Base-by-base conservation (phyloP, 2,888 invertebrate species). In the Thymelicus acteon region DNA sequence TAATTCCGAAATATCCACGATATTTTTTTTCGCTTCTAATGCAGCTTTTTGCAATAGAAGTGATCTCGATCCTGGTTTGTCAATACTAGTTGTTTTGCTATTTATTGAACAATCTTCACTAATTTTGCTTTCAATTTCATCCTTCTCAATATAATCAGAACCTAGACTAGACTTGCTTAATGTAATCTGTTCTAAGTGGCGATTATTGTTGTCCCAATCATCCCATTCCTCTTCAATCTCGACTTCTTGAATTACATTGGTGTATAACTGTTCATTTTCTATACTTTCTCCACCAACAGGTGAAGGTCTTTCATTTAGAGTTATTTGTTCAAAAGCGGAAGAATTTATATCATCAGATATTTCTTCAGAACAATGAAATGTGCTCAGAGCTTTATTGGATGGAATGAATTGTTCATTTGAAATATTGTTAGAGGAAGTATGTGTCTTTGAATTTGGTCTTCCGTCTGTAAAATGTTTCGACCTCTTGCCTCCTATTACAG, bases 401-500 rank as follows among this genome's bases (percentile, higher is more conserved):
- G 80, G 48, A 77, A 71, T 74, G 15, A 67, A 68, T n/a, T 66
- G 73, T 57, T 73, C 74, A 31, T 73, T 65, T 15, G 63, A 12
- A 37, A 39, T 49, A 40, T 61, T 61, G 54, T 52, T 15, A 37
- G 3, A 81, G 85, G 72, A 67, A 75, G 52, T 77, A 54, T 74
- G 75, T 60, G 85, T 67, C 78, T 87, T 86, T 72, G 90, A 81
- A 82, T 96, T 96, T 4, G 98, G 98, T 78, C 97, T 94, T 7
- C 98, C 98, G 85, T 98, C 98, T 31, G 97, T 96, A 84, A 98
- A 98, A 67, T 97, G 92, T 85, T 96, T 96, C 0, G 95, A 95
- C 75, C 98, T 94, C 81, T 96, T 96, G 0, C 97, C 97, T 4
- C 98, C 98, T 60, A 98, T 96, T 0, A 98, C 98, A 24, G 96